Base-by-base conservation (phyloP, 2,797 vertebrate species). In the Gouania willdenowi region DNA sequence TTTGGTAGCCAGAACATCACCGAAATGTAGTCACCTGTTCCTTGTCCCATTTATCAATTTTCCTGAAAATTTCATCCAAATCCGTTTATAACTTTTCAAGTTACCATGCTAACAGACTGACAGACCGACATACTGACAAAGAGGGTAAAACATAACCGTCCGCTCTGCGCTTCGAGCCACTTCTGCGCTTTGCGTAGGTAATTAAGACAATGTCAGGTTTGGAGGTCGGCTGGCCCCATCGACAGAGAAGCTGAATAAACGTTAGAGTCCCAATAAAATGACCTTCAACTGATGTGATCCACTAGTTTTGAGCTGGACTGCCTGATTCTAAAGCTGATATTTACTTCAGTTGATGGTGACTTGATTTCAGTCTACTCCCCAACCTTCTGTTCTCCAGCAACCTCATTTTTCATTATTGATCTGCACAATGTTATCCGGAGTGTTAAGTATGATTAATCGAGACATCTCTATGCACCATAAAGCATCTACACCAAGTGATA, bases 401-500 rank as follows among this genome's bases (percentile, higher is more conserved):
- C 26, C 35, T 42, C 18, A 43, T 56, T 57, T 70, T 69, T 51
- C 69, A 67, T 74, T 80, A 87, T 81, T 54, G 77, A 87, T 79
- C 50, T 1, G 2, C 34, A 29, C 40, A 41, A 57, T 6, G 16
- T 65, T 74, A 78, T 76, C 75, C 52, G 47, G 59, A 79, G 76
- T 54, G 43, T 77, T 82, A 82, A 10, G 10, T 10, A 10, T 10
- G 10, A 87, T 84, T 79, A 71, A 80, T 81, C 62, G 42, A 73
- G 65, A 85, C 65, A 53, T 84, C 71, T 84, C 63, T 56, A 79
- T 82, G 75, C 65, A 79, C 66, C 71, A 48, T 46, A n/a, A n/a
- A n/a, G n/a, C n/a, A n/a, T n/a, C n/a, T n/a, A n/a, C n/a, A n/a
- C n/a, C n/a, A n/a, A n/a, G n/a, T n/a, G n/a, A n/a, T n/a, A n/a